Percentiles rank a stretch among this genome's conserved stretches.
These are phyloP conservation scores for Miichthys miiuy DNA, from an alignment of 2,797 vertebrate species.

Conservation along the genomic window DNA sequence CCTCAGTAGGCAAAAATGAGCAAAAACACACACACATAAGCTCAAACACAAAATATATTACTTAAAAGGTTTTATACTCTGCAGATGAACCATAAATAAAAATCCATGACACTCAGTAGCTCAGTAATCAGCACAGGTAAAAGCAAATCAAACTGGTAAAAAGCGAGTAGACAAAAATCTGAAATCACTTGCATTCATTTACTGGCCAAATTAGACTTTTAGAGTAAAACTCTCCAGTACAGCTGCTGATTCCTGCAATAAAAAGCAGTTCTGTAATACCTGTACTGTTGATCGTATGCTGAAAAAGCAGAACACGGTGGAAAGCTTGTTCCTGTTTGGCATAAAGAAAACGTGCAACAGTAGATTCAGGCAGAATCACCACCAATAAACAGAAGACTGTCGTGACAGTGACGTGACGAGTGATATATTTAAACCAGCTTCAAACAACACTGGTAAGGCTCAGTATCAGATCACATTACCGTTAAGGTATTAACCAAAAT, in stretches of 20 bases:
- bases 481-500: no score
- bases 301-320: background rate
- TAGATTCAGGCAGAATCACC: background rate
- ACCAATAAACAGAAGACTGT: background rate
- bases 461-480: no score
- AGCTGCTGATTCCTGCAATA: background rate
- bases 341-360: background rate
- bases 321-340: background rate
- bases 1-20: background rate
- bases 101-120: background rate
- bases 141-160: background rate
- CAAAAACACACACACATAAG: background rate
- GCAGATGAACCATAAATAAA: background rate
- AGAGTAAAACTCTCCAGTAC: background rate
- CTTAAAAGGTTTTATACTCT: background rate
- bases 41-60: constrained; percentile 1
- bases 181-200: background rate
- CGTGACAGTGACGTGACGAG: no score
- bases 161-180: background rate
- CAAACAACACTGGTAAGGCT: no score
- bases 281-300: no score
- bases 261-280: background rate
- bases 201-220: background rate
- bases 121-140: background rate
- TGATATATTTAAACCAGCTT: no score